Evolutionary conservation across 2,113 vertebrate genomes (phyloP).

Genomic region (Mirounga angustirostris): DNA sequence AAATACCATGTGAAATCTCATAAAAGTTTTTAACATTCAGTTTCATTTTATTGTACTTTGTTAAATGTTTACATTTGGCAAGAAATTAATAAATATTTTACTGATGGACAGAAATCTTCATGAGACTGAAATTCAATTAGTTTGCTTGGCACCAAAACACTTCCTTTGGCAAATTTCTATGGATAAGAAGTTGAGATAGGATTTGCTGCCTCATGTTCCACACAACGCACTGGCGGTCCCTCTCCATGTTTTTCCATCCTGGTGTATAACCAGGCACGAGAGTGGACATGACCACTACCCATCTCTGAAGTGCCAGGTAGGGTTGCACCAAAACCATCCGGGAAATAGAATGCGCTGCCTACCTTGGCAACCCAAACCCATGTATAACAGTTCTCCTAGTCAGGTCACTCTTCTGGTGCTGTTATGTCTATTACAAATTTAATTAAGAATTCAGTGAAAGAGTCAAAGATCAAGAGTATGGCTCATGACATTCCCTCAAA

Average conservation of each 20-base stretch:
- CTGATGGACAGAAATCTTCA: neutral
- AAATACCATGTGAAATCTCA: neutral
- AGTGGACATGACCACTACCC: neutral
- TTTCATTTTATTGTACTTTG: constrained; percentile 12
- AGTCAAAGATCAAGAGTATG: constrained; percentile 31
- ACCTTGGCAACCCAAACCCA: neutral
- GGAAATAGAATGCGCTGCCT: neutral
- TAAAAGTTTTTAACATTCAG: neutral
- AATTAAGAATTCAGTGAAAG: neutral
- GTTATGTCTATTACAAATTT: neutral
- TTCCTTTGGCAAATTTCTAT: neutral
- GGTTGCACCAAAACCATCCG: neutral
- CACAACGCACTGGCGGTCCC: neutral
- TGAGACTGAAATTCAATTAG: neutral
- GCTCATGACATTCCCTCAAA: neutral
- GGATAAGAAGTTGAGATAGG: neutral
- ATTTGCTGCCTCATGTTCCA: neutral
- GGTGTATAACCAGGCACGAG: neutral
- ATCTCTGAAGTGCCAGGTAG: neutral
- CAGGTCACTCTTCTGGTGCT: neutral
- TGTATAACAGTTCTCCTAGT: neutral
- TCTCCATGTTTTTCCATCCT: neutral
- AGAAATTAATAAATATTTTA: constrained; percentile 32
- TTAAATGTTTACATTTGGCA: constrained; percentile 24
- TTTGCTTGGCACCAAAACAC: neutral